Base-by-base conservation (phyloP, 2,888 invertebrate species). In the Arrhopalites spinosus region DNA sequence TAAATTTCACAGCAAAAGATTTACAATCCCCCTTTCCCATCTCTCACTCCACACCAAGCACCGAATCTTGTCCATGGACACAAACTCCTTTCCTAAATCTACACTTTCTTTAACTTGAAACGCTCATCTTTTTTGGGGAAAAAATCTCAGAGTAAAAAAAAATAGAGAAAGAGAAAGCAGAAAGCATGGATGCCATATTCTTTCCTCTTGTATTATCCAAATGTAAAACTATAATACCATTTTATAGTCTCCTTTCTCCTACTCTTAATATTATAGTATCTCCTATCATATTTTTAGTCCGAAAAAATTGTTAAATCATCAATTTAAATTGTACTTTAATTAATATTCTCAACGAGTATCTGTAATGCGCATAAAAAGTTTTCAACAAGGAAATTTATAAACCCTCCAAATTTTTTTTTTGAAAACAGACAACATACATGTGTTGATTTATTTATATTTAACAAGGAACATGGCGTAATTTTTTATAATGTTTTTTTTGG, bases 1-100 rank as follows among this genome's bases (percentile, higher is more conserved):
- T 79, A 79, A 79, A 79, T 79, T 79, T 78, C 75, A 74, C 79
- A 72, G 76, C 78, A 76, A 75, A 72, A 75, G 77, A 78, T 79
- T 79, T 78, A 78, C 75, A 78, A 73, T 74, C 59, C 66, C 73
- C 73, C 69, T 73, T 70, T 71, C 61, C 73, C 75, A 75, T 75
- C 75, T 75, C 68, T 74, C 74, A 74, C 74, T 64, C 50, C 50
- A 25, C 50, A 20, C 29, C 17, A 5, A 53, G 53, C 23, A 20
- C 23, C 1, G 25, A 59, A 59, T 11, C 59, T 59, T 8, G 59
- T 25, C 36, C 11, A 15, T 29, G 29, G 56, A 53, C 29, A 47
- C 30, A 25, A n/a, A 20, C 50, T 50, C 29, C 50, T 29, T 27
- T 67, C 25, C 59, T 50, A 53, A 11, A 11, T 36, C 36, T 36